Conservation (phyloP, 1,140 invertebrate species). For the Brachystomella parvula region DNA sequence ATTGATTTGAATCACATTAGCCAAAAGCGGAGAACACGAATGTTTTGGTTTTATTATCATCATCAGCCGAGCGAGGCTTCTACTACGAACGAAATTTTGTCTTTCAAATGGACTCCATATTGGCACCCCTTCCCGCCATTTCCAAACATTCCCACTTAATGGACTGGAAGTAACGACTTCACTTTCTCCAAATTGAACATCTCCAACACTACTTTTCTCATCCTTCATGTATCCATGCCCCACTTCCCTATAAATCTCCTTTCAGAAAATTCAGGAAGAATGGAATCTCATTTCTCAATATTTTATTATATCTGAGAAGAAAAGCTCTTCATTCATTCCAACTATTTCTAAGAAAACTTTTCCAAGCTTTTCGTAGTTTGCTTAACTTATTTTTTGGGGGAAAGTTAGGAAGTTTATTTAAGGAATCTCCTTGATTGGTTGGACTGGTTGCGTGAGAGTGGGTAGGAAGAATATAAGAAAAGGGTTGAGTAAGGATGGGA, state of each 20-base stretch:
- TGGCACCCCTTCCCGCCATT: background rate
- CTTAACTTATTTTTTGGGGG: no score
- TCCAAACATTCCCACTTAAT: background rate
- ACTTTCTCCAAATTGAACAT: conserved; percentile 2
- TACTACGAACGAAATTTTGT: background rate
- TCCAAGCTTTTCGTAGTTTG: no score
- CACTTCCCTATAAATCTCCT: background rate
- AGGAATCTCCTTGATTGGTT: no score
- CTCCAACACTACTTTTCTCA: background rate
- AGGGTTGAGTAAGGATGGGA: background rate
- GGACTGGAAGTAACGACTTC: conserved; percentile 11
- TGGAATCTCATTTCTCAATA: no score
- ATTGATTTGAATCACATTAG: conserved; percentile 12
- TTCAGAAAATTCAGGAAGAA: no score
- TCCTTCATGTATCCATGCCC: background rate
- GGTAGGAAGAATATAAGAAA: no score
- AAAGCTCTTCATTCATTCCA: no score
- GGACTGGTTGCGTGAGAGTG: no score
- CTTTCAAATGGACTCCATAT: background rate
- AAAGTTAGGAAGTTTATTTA: no score
- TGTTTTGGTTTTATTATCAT: background rate
- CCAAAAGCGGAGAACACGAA: background rate
- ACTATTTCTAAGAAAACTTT: no score
- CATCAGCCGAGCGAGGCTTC: background rate
- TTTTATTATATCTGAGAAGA: no score